Conservation (phyloP, 2,888 invertebrate genomes). For the Pyralis farinalis region DNA sequence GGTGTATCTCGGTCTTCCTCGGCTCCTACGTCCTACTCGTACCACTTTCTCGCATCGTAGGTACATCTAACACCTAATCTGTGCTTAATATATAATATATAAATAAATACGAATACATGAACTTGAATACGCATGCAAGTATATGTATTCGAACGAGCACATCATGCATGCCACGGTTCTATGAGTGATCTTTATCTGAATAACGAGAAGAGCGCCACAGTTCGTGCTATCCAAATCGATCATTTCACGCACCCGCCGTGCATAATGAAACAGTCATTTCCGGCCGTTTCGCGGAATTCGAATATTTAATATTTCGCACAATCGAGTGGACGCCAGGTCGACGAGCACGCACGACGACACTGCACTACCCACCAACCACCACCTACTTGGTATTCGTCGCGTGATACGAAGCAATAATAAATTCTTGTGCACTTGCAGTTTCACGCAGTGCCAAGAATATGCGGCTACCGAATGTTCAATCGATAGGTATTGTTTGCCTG, state of each 20-base stretch:
- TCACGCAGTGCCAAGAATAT: conserved; percentile 71
- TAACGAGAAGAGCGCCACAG: conserved; percentile 43
- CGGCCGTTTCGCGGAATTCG: conserved; percentile 67
- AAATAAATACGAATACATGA: no score
- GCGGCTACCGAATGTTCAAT: conserved; percentile 70
- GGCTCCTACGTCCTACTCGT: no score
- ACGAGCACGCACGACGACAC: conserved; percentile 47
- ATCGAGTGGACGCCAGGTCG: conserved; percentile 44
- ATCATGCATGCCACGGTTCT: conserved; percentile 26
- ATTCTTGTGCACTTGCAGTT: conserved; percentile 79
- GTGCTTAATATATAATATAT: no score
- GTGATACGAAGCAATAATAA: conserved; percentile 62
- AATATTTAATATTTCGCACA: conserved; percentile 60
- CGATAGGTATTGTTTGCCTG: conserved; percentile 51
- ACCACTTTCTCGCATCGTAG: no score
- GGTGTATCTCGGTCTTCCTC: no score
- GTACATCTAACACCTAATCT: no score
- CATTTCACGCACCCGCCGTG: conserved; percentile 62
- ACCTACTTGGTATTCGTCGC: conserved; percentile 65
- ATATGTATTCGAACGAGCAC: conserved; percentile 8
- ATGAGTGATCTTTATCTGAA: conserved; percentile 51
- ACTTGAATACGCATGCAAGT: no score
- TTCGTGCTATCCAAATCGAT: conserved; percentile 59
- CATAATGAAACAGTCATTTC: conserved; percentile 71
- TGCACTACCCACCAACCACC: conserved; percentile 35